Conservation (phyloP, 2,113 vertebrate species). For the Muscicapa adusta region DNA sequence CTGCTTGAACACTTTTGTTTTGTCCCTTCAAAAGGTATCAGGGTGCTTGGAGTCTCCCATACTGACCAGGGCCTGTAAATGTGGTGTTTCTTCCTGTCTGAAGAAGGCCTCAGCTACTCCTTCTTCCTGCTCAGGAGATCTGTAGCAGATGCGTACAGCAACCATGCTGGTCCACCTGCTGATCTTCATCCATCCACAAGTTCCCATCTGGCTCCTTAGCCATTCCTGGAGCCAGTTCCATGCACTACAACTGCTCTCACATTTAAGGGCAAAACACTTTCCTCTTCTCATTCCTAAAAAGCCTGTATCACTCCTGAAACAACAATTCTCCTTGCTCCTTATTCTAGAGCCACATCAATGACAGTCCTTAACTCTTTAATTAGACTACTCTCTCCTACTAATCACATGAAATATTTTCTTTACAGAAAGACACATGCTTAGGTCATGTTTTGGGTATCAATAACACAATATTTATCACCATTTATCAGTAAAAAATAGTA, state of each 20-base stretch:
- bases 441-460: background rate
- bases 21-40: background rate
- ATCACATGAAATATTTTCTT: background rate
- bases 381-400: background rate
- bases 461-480: background rate
- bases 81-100: background rate
- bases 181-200: background rate
- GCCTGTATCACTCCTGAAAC: background rate
- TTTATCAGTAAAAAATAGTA: background rate
- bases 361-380: background rate
- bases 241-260: background rate
- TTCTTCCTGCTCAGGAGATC: background rate
- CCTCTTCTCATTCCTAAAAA: background rate
- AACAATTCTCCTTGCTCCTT: background rate
- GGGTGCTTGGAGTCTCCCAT: background rate
- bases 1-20: background rate
- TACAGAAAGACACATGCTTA: background rate
- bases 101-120: background rate
- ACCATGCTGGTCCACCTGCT: background rate
- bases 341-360: background rate
- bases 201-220: background rate
- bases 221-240: rapidly evolving
- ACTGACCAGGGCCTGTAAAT: background rate
- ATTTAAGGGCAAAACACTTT: background rate
- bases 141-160: background rate